Evolutionary conservation across 1,140 invertebrate species (phyloP), one percentile per base, ranked within the genome.

Genomic region (Aphis gossypii): DNA sequence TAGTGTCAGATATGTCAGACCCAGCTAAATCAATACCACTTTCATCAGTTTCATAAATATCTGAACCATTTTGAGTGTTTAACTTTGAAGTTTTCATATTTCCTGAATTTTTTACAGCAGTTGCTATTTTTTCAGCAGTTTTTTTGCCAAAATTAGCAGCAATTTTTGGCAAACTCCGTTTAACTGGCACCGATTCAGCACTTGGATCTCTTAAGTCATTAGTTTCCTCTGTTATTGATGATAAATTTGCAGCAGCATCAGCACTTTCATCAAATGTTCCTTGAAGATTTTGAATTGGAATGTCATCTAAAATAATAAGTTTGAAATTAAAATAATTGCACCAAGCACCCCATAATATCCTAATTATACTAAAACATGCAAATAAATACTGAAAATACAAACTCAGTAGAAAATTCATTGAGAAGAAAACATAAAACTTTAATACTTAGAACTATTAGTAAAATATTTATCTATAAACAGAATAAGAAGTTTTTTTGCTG

Each of bases 181-280:
- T 83, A 18, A 94, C 94, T 48, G 94, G 91, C 41, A 92, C 94
- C 60, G 90, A 94, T 23, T 94, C 94, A 48, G 94, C 93, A 83
- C 30, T 93, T 14, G 60, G 93, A 46, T 88, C 94, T 38, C 92
- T 94, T 9, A 60, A 93, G 41, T 95, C 95, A 93, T 95, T 95
- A 54, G 94, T 94, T 94, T 95, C 95, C 94, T 96, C 95, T 35
- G 94, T 94, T 82, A 95, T 95, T 21, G 95, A 95, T 54, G 94
- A 94, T 46, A 95, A 94, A 91, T 94, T 94, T 68, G 94, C 94
- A 30, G 94, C 94, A 86, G 68, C 93, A 54, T 93, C 92, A 25
- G 93, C 92, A 35, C 94, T 94, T 86, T 94, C 94, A 38, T 94
- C 60, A 54, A 94, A 94, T 30, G 82, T 93, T 44, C 94, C 94